phyloP scores from a whole-genome alignment of 1,140 invertebrate genomes.

The Megalopta genalis region DNA sequence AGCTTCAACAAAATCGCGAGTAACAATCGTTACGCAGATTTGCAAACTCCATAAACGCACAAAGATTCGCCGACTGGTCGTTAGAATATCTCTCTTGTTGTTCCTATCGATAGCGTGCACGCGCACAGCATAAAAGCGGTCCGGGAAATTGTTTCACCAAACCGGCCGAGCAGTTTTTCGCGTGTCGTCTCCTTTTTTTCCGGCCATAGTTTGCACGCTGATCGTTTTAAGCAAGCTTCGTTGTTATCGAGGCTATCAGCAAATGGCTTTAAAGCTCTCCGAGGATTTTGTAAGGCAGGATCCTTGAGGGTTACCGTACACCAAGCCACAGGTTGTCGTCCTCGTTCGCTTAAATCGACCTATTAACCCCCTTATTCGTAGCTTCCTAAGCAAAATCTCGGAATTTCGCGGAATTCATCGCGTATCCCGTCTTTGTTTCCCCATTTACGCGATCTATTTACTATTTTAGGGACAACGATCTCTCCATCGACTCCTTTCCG shows the following conservation, averaged over 20 bases:
- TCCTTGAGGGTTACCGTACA: slow-evolving; percentile 37
- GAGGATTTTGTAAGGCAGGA: slow-evolving; percentile 30
- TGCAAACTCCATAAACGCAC: too few species aligned
- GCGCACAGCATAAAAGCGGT: neutral
- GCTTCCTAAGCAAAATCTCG: slow-evolving; percentile 34
- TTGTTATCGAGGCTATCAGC: slow-evolving; percentile 23
- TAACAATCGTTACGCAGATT: too few species aligned
- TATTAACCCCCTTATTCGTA: slow-evolving; percentile 43
- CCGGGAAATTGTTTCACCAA: neutral
- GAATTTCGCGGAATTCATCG: slow-evolving; percentile 34
- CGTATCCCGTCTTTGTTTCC: slow-evolving; percentile 27
- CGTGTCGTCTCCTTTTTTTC: neutral
- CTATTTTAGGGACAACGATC: neutral
- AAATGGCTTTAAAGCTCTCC: slow-evolving; percentile 37
- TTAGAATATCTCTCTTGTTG: too few species aligned
- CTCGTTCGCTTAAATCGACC: slow-evolving; percentile 45
- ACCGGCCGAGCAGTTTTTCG: neutral
- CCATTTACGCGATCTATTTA: slow-evolving; percentile 20
- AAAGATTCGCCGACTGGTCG: too few species aligned
- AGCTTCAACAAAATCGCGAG: too few species aligned
- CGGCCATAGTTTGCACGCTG: neutral
- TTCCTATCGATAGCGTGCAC: too few species aligned
- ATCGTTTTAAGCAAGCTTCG: neutral
- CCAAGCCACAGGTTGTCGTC: slow-evolving; percentile 45
- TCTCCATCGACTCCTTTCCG: neutral